Conservation (phyloP, 1,140 invertebrate species). For the Antheraea mylitta region DNA sequence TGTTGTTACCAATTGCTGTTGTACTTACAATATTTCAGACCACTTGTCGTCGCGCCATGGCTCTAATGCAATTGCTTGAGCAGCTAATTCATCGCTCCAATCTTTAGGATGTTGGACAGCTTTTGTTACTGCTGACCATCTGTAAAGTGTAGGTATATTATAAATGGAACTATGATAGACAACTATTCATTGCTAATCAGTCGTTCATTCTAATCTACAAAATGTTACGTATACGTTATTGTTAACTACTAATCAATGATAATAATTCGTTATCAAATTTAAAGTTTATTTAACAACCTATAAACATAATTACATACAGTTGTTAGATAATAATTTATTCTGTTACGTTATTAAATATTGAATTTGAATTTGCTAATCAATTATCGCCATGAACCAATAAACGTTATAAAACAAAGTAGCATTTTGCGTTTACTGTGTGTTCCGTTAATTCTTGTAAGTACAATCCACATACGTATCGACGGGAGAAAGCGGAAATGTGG, state of each 20-base stretch:
- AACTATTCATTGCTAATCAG: not conserved
- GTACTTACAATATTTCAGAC: conserved; percentile 49
- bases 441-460: too few relatives aligned
- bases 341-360: too few relatives aligned
- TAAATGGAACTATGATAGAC: not conserved
- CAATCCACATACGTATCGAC: too few relatives aligned
- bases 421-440: too few relatives aligned
- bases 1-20: not conserved
- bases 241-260: not conserved
- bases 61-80: conserved; percentile 79
- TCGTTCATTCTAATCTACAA: too few relatives aligned
- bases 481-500: too few relatives aligned
- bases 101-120: conserved; percentile 74
- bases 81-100: conserved; percentile 72
- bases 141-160: conserved; percentile 40
- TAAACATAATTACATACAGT: too few relatives aligned
- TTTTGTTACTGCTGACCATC: conserved; percentile 79
- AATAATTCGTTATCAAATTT: not conserved
- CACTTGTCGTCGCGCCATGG: conserved; percentile 74
- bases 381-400: too few relatives aligned
- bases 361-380: too few relatives aligned
- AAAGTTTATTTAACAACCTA: too few relatives aligned
- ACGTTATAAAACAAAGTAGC: too few relatives aligned
- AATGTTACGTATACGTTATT: not conserved
- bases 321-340: too few relatives aligned